Base-by-base conservation (phyloP, 2,888 invertebrate species). In the Sarcophaga caerulescens region DNA sequence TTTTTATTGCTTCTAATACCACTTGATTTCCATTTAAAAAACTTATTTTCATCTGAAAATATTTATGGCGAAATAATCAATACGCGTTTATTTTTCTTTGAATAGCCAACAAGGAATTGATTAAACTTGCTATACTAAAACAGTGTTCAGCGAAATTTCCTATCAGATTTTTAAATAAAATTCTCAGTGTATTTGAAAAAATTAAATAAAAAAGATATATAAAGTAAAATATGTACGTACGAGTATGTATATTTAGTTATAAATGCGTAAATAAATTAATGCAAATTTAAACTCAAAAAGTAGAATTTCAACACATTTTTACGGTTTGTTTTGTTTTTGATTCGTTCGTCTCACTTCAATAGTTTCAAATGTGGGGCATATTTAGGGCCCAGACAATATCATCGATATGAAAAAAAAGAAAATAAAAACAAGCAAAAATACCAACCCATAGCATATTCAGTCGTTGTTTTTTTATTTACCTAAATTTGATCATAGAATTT, bases 401-500 rank as follows among this genome's bases (percentile, higher is more conserved):
- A 71, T 12, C 52, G 1, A 52, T 14, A 52, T 12, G 60, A 47
- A 71, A 44, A 52, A 6, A 62, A 76, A 63, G 2, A 59, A 60
- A 10, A 17, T 52, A 52, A 52, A 17, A 52, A 52, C 12, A 52
- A 52, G 17, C 12, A 12, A 52, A 52, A 52, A 52, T 52, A 12
- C 17, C 17, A 52, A 4, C 17, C 17, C 17, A 52, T 12, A 17
- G 11, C 19, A 23, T 4, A 76, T 19, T 63, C 12, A 23, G 8
- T 62, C 52, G 14, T 45, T 14, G 6, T 60, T 70, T 47, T 47
- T 52, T 45, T 79, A 84, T 79, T 84, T 84, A 75, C 65, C 69
- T 79, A 60, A 79, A 79, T n/a, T 65, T 80, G 87, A 87, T 85
- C 87, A 87, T 47, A 87, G 87, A 69, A 63, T 68, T 83, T 85